phyloP scores from a whole-genome alignment of 1,140 invertebrate genomes.

The Drusus annulatus region DNA sequence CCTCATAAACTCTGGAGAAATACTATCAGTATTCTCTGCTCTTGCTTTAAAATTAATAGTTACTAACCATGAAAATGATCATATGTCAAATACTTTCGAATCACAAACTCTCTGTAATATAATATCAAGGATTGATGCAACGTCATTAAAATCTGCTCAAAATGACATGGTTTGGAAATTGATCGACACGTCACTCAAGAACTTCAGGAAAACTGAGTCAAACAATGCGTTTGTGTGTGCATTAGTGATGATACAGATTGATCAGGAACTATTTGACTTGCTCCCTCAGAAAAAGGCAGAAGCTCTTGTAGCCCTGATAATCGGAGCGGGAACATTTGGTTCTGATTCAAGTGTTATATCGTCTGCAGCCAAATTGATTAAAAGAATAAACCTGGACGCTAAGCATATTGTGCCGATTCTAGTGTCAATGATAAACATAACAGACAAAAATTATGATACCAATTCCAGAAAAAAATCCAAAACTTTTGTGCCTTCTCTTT shows the following conservation, averaged over 20 bases:
- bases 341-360: slow-evolving; percentile 74
- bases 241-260: slow-evolving; percentile 73
- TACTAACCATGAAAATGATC: slow-evolving; percentile 61
- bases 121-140: slow-evolving; percentile 65
- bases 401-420: slow-evolving; percentile 67
- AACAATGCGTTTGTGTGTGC: slow-evolving; percentile 58
- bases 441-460: slow-evolving; percentile 53
- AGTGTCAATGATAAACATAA: slow-evolving; percentile 68
- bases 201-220: slow-evolving; percentile 64
- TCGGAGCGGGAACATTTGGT: slow-evolving; percentile 70
- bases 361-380: slow-evolving; percentile 76
- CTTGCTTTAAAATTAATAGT: slow-evolving; percentile 64
- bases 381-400: slow-evolving; percentile 79
- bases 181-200: slow-evolving; percentile 65
- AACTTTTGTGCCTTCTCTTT: slow-evolving; percentile 69
- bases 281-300: slow-evolving; percentile 68
- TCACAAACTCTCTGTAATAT: slow-evolving; percentile 67
- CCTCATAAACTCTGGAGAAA: slow-evolving; percentile 71
- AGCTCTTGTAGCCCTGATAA: slow-evolving; percentile 66
- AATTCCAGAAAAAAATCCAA: slow-evolving; percentile 64
- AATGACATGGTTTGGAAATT: slow-evolving; percentile 67
- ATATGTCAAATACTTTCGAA: slow-evolving; percentile 66
- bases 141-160: slow-evolving; percentile 60
- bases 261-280: slow-evolving; percentile 71
- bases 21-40: slow-evolving; percentile 64